phyloP scores from a whole-genome alignment of 2,797 vertebrate species.

The Spheniscus humboldti region DNA sequence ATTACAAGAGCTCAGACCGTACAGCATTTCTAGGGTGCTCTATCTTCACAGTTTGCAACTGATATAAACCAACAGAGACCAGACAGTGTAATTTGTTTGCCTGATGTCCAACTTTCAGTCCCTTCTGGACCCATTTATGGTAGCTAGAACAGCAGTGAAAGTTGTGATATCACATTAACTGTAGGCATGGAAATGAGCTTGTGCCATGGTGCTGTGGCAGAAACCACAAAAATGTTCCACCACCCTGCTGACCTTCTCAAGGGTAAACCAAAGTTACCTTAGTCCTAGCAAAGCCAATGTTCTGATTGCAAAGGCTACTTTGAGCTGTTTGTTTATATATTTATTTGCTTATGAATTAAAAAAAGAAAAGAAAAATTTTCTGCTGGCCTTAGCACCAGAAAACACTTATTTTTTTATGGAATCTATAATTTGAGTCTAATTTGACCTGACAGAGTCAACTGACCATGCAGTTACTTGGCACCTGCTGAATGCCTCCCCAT shows the following conservation, averaged over 20 bases:
- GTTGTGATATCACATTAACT: not conserved
- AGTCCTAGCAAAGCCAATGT: not conserved
- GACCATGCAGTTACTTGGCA: conserved; percentile 60
- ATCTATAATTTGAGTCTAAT: conserved; percentile 58
- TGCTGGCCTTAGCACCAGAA: not conserved
- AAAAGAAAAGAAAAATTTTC: not conserved
- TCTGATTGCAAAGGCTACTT: not conserved
- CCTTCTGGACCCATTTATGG: not conserved
- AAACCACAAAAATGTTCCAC: not conserved
- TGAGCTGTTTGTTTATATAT: not conserved
- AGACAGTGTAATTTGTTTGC: not conserved
- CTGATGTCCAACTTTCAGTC: not conserved
- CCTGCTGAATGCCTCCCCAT: conserved; percentile 40
- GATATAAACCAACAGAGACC: not conserved
- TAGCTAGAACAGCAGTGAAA: not conserved
- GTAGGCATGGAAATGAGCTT: not conserved
- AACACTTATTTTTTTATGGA: not conserved
- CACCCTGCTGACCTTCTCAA: not conserved
- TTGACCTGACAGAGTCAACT: conserved; percentile 63
- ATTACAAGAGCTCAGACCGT: not conserved
- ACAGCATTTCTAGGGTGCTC: not conserved
- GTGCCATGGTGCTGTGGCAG: not conserved
- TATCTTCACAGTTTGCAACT: not conserved
- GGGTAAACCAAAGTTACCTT: not conserved
- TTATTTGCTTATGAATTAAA: not conserved